phyloP scores from a whole-genome alignment of 2,113 vertebrate genomes.

The Psittacula cyanocephala region DNA sequence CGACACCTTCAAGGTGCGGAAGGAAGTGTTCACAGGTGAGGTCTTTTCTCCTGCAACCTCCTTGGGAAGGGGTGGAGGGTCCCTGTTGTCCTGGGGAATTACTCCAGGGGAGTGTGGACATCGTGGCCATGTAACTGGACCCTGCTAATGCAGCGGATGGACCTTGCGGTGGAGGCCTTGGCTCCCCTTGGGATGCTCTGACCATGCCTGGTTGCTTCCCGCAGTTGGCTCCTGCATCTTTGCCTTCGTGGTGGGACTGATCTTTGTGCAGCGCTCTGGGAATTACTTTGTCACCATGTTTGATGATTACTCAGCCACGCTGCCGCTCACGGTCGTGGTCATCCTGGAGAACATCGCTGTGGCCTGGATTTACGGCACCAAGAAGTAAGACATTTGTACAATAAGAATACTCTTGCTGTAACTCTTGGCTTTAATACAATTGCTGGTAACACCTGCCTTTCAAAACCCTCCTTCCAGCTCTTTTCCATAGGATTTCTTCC shows the following conservation, averaged over 20 bases:
- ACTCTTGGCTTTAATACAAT: not conserved
- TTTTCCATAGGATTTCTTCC: not conserved
- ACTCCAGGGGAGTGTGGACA: not conserved
- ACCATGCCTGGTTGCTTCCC: constrained; percentile 49
- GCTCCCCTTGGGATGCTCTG: not conserved
- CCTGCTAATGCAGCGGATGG: not conserved
- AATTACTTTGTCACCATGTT: constrained; percentile 99
- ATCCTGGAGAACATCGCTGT: constrained; percentile 97
- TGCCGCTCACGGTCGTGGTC: constrained; percentile 95
- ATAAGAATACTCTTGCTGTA: not conserved
- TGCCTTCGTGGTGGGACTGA: constrained; percentile 90
- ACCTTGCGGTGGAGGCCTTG: not conserved
- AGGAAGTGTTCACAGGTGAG: constrained; percentile 96
- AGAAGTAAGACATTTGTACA: constrained; percentile 80
- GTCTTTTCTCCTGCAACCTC: not conserved
- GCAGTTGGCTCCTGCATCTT: constrained; percentile 91
- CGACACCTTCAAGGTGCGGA: constrained; percentile 96
- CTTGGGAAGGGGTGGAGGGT: not conserved
- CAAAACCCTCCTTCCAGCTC: not conserved
- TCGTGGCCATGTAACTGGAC: rapidly evolving
- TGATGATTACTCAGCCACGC: constrained; percentile 95
- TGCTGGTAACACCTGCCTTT: not conserved
- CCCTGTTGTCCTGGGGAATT: not conserved
- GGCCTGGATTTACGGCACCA: constrained; percentile 97
- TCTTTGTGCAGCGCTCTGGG: constrained; percentile 97